Conservation (phyloP, 1,140 invertebrate species). For the Triops cancriformis region DNA sequence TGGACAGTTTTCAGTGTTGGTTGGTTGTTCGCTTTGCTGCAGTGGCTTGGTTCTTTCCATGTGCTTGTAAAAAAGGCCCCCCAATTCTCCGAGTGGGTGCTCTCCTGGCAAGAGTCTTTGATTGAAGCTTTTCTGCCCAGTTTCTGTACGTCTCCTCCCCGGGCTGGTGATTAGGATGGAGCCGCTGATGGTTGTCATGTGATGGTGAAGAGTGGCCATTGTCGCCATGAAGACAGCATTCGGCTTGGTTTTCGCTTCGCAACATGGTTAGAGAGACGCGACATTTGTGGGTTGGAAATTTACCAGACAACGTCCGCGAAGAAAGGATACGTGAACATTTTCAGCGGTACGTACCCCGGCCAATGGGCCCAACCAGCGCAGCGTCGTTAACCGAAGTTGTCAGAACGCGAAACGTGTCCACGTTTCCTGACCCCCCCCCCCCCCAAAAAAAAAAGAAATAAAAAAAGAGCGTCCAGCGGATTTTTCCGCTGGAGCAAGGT, state of each 20-base stretch:
- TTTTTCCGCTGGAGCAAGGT: conserved; percentile 18
- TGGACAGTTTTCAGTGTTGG: no score
- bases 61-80: no score
- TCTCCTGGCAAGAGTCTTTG: no score
- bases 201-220: conserved; percentile 12
- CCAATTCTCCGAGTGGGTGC: no score
- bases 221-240: conserved; percentile 9
- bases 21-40: no score
- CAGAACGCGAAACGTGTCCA: no score
- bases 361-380: no score
- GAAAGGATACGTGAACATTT: conserved; percentile 92
- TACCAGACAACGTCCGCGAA: conserved; percentile 96
- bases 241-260: conserved; percentile 43
- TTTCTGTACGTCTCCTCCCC: not conserved
- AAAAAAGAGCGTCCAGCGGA: not conserved
- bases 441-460: no score
- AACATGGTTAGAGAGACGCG: conserved; percentile 99
- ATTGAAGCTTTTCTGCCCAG: no score
- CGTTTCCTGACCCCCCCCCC: no score
- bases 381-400: not conserved
- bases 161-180: not conserved
- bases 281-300: conserved; percentile 99
- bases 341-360: conserved; percentile 75
- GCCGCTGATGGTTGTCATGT: not conserved
- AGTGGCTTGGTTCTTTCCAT: no score